A percentile compares a stretch with the other conserved stretches of the same genome.
Evolutionary conservation across 2,888 invertebrate species (phyloP).

Genomic region (Troilus luridus): DNA sequence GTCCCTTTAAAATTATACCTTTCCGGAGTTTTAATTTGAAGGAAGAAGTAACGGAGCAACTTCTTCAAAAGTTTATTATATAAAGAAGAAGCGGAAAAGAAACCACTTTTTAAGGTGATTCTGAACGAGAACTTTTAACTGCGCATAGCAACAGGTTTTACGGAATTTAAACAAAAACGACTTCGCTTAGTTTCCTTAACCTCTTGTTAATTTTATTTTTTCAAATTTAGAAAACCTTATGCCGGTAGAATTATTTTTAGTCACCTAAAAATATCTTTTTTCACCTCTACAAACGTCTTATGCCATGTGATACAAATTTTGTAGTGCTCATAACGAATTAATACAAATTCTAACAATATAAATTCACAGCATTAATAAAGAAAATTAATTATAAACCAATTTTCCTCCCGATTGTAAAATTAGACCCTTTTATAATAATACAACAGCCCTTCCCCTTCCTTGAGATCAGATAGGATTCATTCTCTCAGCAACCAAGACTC

Average conservation of each 20-base stretch:
- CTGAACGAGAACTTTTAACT: conserved; percentile 36
- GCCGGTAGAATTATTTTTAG: background rate
- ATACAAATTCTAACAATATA: too few species aligned
- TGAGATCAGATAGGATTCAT: too few species aligned
- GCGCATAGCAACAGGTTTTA: conserved; percentile 39
- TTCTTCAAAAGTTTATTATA: conserved; percentile 38
- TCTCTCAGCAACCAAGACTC: too few species aligned
- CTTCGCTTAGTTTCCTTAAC: background rate
- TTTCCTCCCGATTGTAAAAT: too few species aligned
- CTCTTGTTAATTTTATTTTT: conserved; percentile 6
- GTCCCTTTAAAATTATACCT: conserved; percentile 20
- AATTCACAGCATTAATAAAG: too few species aligned
- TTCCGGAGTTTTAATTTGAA: conserved; percentile 36
- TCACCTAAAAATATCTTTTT: too few species aligned
- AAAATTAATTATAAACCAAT: too few species aligned
- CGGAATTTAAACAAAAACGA: conserved; percentile 43
- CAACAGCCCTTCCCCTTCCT: too few species aligned
- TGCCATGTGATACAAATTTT: too few species aligned
- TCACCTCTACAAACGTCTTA: too few species aligned
- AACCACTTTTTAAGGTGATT: conserved; percentile 4
- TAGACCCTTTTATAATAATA: too few species aligned
- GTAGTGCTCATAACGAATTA: too few species aligned
- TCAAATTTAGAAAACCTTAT: background rate
- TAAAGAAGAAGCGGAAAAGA: conserved; percentile 31
- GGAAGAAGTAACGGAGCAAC: background rate